Conservation (phyloP, 1,140 invertebrate species). For the Leptonema lineaticorne region DNA sequence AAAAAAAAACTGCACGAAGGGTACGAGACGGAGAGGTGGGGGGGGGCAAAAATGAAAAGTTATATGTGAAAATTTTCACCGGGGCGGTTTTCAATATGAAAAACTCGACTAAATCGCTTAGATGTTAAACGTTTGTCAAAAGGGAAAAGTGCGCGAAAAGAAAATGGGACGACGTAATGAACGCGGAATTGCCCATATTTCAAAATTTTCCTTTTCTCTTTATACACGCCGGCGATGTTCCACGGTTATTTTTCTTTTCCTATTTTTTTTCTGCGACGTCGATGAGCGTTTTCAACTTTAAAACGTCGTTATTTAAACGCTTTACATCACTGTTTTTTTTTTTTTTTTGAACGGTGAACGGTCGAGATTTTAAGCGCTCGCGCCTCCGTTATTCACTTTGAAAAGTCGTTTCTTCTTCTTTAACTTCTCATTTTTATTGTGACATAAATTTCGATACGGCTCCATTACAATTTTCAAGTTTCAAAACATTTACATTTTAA, state of each 20-base stretch:
- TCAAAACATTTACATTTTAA: no score
- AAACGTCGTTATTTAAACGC: constrained; percentile 12
- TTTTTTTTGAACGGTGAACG: no score
- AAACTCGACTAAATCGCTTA: no score
- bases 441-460: no score
- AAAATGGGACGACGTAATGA: background rate
- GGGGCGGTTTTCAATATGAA: background rate
- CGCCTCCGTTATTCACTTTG: background rate
- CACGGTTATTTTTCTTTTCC: no score
- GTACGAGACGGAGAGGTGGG: no score
- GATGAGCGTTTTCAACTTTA: constrained; percentile 15
- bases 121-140: background rate
- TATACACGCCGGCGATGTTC: no score
- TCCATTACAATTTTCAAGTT: no score
- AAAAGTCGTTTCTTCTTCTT: no score
- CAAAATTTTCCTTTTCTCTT: constrained; percentile 1
- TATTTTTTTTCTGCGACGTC: background rate
- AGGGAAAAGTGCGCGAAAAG: background rate
- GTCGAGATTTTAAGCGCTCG: background rate
- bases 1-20: no score
- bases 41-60: no score
- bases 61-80: constrained; percentile 5
- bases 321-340: background rate
- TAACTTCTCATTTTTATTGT: no score
- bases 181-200: background rate